phyloP scores from a whole-genome alignment of 2,113 vertebrate genomes.

The Apus apus region DNA sequence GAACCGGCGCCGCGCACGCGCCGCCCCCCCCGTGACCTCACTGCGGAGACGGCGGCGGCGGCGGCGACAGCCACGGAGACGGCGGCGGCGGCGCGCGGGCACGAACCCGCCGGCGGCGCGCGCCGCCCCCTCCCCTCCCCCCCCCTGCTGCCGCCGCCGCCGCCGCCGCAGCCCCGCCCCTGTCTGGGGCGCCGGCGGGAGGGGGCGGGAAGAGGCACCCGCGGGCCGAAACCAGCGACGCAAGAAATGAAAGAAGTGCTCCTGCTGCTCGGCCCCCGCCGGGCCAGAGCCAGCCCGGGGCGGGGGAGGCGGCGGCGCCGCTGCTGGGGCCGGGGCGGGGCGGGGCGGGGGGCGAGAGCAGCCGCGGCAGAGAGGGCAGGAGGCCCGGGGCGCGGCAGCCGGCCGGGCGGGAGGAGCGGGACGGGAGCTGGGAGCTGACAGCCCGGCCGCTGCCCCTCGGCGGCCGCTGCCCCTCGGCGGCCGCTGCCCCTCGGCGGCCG shows the following conservation, averaged over 20 bases:
- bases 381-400: neutral
- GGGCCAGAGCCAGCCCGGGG: neutral
- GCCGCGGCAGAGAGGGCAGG: neutral
- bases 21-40: slow-evolving; percentile 72
- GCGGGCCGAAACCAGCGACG: too few relatives aligned
- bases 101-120: slow-evolving; percentile 24
- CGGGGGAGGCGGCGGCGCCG: too few relatives aligned
- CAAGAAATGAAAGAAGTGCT: too few relatives aligned
- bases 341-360: neutral
- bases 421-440: neutral
- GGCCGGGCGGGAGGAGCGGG: neutral
- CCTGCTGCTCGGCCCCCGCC: neutral
- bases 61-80: slow-evolving; percentile 46
- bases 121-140: neutral
- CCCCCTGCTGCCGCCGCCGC: neutral
- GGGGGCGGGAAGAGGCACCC: neutral
- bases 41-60: slow-evolving; percentile 70
- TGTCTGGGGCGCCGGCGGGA: slow-evolving; percentile 23
- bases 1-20: slow-evolving; percentile 55
- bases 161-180: slow-evolving; percentile 32
- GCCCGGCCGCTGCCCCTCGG: too few relatives aligned
- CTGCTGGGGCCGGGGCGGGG: neutral
- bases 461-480: too few relatives aligned
- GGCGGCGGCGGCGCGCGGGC: neutral
- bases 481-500: too few relatives aligned